Evolutionary conservation across 2,888 invertebrate species (phyloP).

Genomic region (Lepidochrysops patricia): DNA sequence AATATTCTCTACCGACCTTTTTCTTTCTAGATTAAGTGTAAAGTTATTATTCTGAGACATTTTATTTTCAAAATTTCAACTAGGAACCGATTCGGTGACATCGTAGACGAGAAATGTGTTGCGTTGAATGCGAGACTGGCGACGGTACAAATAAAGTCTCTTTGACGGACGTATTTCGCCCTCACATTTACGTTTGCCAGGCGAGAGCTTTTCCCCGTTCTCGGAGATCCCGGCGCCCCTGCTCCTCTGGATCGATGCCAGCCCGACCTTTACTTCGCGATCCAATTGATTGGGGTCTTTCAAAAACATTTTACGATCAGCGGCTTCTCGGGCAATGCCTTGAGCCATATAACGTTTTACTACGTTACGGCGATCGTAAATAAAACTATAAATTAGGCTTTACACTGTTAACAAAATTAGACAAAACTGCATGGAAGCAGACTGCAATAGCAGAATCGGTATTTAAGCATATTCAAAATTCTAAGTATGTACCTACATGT

Average conservation of each 20-base stretch:
- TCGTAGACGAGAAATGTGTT: background rate
- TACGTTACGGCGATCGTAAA: conserved; percentile 23
- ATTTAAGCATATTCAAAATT: no score
- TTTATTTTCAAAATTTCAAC: conserved; percentile 3
- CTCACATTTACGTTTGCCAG: background rate
- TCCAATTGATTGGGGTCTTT: conserved; percentile 63
- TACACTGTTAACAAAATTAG: conserved; percentile 42
- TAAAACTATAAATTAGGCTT: background rate
- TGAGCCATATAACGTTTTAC: conserved; percentile 47
- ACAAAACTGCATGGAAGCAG: background rate
- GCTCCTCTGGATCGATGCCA: conserved; percentile 54
- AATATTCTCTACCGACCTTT: conserved; percentile 7
- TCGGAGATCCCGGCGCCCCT: background rate
- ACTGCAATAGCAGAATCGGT: background rate
- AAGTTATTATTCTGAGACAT: background rate
- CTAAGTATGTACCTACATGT: no score
- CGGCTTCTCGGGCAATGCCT: conserved; percentile 48
- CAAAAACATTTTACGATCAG: conserved; percentile 57
- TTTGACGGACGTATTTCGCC: conserved; percentile 6
- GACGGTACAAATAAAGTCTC: background rate
- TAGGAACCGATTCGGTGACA: background rate
- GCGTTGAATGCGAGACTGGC: background rate
- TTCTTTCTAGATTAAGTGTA: conserved; percentile 6
- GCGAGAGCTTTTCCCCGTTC: background rate
- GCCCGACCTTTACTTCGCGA: conserved; percentile 56